These are phyloP conservation scores for Drosophila mimica DNA, from an alignment of 2,888 invertebrate species.

Conservation along the genomic window DNA sequence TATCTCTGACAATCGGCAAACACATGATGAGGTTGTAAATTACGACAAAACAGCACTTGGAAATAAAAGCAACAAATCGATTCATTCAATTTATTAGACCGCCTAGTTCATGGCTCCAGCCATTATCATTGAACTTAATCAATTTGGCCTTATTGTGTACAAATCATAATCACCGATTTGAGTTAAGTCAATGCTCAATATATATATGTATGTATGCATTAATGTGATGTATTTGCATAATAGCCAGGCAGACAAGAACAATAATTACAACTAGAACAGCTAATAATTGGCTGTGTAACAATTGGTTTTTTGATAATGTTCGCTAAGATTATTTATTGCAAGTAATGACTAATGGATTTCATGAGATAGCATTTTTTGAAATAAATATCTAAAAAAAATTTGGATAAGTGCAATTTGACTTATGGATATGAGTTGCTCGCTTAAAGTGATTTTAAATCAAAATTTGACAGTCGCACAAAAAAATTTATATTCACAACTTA, in stretches of 20 bases:
- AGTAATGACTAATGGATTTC: constrained; percentile 45
- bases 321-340: constrained; percentile 46
- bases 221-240: constrained; percentile 22
- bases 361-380: not conserved
- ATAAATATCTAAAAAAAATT: not conserved
- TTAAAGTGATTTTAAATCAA: not conserved
- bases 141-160: constrained; percentile 33
- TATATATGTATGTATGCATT: constrained; percentile 7
- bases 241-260: constrained; percentile 20
- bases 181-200: constrained; percentile 18
- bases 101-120: constrained; percentile 9
- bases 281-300: constrained; percentile 50
- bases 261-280: constrained; percentile 16
- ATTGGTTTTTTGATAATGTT: constrained; percentile 45
- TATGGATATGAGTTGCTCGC: not conserved
- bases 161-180: constrained; percentile 50
- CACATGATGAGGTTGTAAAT: constrained; percentile 56
- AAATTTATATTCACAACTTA: constrained; percentile 15
- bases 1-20: constrained; percentile 44
- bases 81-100: constrained; percentile 64
- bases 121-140: constrained; percentile 49
- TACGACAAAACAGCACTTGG: constrained; percentile 45
- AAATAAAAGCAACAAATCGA: constrained; percentile 45
- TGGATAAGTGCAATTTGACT: not conserved
- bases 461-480: constrained; percentile 3